phyloP scores from a whole-genome alignment of 2,797 vertebrate genomes.

The Natrix natrix region DNA sequence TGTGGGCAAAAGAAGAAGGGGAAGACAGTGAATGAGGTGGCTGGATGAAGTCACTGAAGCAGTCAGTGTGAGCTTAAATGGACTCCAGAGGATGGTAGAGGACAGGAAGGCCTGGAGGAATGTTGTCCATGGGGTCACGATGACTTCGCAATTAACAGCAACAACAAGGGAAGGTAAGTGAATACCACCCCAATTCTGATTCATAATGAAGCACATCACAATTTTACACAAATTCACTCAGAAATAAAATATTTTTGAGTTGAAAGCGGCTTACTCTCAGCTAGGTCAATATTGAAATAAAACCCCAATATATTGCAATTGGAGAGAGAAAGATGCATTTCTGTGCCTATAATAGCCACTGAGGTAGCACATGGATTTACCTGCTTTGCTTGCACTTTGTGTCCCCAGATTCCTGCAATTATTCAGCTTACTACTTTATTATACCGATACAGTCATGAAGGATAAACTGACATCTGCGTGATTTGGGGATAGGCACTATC shows the following conservation, averaged over 20 bases:
- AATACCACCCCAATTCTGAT: not conserved
- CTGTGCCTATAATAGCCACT: not conserved
- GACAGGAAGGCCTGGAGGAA: too few relatives aligned
- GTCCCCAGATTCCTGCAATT: not conserved
- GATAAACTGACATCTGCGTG: not conserved
- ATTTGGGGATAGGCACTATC: not conserved
- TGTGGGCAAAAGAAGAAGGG: too few relatives aligned
- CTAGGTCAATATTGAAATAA: not conserved
- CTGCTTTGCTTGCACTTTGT: not conserved
- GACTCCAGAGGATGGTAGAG: too few relatives aligned
- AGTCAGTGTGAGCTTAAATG: too few relatives aligned
- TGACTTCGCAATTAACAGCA: too few relatives aligned
- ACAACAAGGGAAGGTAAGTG: too few relatives aligned
- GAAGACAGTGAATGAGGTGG: too few relatives aligned
- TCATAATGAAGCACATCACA: not conserved
- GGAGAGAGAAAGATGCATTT: not conserved
- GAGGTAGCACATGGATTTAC: not conserved
- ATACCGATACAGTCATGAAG: not conserved
- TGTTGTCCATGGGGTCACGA: too few relatives aligned
- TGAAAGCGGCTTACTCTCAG: not conserved
- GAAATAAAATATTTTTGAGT: not conserved
- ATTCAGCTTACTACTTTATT: not conserved
- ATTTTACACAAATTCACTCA: not conserved
- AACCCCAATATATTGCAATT: not conserved
- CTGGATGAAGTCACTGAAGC: too few relatives aligned